These are phyloP conservation scores for Acipenser transmontanus DNA, from an alignment of 2,797 vertebrate species.

Conservation along the genomic window DNA sequence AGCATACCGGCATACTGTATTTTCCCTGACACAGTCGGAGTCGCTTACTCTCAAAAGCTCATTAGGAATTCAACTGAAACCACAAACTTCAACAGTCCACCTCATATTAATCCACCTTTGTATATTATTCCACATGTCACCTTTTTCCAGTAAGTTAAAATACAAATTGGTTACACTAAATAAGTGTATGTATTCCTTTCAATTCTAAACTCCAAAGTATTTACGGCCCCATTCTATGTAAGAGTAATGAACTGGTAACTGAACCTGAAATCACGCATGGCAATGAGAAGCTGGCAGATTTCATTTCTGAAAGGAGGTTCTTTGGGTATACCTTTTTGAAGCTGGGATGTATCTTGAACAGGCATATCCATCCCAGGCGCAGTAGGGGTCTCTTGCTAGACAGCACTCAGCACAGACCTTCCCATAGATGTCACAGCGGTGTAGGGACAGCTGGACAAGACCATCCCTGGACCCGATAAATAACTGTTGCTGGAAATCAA, in stretches of 20 bases:
- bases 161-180: too few relatives aligned
- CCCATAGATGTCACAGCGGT: conserved; percentile 90
- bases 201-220: neutral
- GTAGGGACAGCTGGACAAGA: conserved; percentile 85
- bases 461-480: conserved; percentile 85
- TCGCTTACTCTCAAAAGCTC: too few relatives aligned
- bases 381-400: conserved; percentile 93
- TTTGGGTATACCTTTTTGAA: conserved; percentile 75
- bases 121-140: too few relatives aligned
- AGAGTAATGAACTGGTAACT: conserved; percentile 1
- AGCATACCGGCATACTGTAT: too few relatives aligned
- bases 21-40: too few relatives aligned
- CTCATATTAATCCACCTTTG: too few relatives aligned
- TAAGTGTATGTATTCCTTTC: too few relatives aligned
- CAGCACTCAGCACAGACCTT: conserved; percentile 94
- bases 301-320: neutral
- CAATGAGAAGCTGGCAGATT: neutral
- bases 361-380: conserved; percentile 90
- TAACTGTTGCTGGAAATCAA: conserved; percentile 82
- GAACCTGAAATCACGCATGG: neutral
- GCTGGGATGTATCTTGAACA: conserved; percentile 88
- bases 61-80: too few relatives aligned
- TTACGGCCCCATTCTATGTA: neutral
- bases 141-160: too few relatives aligned
- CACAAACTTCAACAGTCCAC: too few relatives aligned